Conservation (phyloP, 2,113 vertebrate species). For the Uropsilus gracilis region DNA sequence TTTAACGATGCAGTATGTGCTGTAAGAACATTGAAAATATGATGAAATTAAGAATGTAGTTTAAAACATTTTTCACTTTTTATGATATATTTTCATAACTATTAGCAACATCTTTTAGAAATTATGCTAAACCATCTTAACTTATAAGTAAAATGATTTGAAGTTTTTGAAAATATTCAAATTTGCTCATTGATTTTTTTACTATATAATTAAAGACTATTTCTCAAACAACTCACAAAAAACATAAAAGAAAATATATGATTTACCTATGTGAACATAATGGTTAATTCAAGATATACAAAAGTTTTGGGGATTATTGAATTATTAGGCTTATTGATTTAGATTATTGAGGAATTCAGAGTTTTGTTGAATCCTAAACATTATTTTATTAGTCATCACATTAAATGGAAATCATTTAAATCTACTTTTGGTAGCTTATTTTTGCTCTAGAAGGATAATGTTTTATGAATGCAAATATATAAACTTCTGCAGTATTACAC, state of each 20-base stretch:
- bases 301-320: neutral
- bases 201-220: neutral
- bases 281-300: slow-evolving; percentile 31
- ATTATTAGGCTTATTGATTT: too few species aligned
- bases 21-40: neutral
- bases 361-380: neutral
- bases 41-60: neutral
- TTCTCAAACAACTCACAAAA: neutral
- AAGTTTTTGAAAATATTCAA: neutral
- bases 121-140: neutral
- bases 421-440: neutral
- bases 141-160: slow-evolving; percentile 25
- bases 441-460: neutral
- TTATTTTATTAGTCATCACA: neutral
- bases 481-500: neutral
- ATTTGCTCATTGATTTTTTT: neutral
- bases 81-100: neutral
- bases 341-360: too few species aligned
- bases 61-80: neutral
- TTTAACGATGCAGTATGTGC: neutral
- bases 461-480: neutral
- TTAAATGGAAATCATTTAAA: neutral
- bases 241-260: neutral
- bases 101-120: neutral
- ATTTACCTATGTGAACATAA: neutral